phyloP scores from a whole-genome alignment of 2,797 vertebrate genomes.

The Cynodonichthys magdalenae region DNA sequence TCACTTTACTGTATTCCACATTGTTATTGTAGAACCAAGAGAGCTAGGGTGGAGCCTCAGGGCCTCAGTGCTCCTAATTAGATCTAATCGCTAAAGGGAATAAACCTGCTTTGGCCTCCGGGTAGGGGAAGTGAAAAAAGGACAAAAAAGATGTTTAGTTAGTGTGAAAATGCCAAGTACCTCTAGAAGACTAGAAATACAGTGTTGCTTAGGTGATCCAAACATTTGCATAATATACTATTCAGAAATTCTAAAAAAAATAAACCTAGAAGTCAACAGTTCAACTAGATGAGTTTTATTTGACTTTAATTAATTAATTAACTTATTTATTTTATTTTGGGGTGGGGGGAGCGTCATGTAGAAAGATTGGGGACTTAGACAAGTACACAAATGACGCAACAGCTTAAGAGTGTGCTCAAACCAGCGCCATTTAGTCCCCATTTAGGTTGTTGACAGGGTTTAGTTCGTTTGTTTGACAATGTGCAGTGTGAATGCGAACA shows the following conservation, averaged over 20 bases:
- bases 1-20: constrained; percentile 59
- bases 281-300: neutral
- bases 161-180: constrained; percentile 63
- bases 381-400: neutral
- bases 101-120: constrained; percentile 68
- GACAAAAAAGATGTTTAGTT: constrained; percentile 63
- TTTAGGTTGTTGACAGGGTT: too few relatives aligned
- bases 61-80: constrained; percentile 77
- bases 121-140: constrained; percentile 46
- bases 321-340: neutral
- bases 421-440: too few relatives aligned
- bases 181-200: constrained; percentile 51
- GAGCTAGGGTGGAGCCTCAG: constrained; percentile 49
- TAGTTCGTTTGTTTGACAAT: too few relatives aligned
- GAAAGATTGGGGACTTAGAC: neutral
- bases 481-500: too few relatives aligned
- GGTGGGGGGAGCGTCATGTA: too few relatives aligned
- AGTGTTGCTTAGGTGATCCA: constrained; percentile 31
- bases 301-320: too few relatives aligned
- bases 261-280: constrained; percentile 21
- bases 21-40: constrained; percentile 53
- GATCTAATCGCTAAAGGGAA: constrained; percentile 80
- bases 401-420: too few relatives aligned
- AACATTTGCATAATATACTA: constrained; percentile 21
- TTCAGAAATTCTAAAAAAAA: constrained; percentile 22